Evolutionary conservation across 2,113 vertebrate genomes (phyloP).

Genomic region (Elachura formosa): DNA sequence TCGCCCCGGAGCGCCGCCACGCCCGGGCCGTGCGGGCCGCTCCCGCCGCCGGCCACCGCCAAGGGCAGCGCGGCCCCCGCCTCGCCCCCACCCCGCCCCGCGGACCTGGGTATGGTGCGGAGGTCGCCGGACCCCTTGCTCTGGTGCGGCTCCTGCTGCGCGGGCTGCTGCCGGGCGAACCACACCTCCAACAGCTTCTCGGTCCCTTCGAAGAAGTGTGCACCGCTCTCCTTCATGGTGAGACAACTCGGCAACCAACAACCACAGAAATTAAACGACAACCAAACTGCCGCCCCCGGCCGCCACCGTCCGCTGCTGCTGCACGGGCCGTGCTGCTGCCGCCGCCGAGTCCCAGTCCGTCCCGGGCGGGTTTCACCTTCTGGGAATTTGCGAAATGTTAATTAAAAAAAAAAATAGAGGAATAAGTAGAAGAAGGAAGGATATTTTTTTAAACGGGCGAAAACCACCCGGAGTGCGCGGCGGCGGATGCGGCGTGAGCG

Average conservation of each 20-base stretch:
- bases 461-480: constrained; percentile 58
- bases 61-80: not conserved
- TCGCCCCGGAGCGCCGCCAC: not conserved
- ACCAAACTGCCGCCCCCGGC: constrained; percentile 71
- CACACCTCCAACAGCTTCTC: constrained; percentile 98
- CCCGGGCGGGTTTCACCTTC: constrained; percentile 44
- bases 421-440: not conserved
- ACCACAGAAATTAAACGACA: constrained; percentile 82
- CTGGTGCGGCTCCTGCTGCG: constrained; percentile 84
- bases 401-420: not conserved
- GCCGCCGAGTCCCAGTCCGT: constrained; percentile 37
- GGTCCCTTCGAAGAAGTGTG: constrained; percentile 99
- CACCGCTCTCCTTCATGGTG: constrained; percentile 93
- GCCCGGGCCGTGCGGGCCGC: not conserved
- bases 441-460: constrained; percentile 22
- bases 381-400: constrained; percentile 54
- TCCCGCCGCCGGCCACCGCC: not conserved
- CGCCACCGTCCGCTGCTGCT: constrained; percentile 62
- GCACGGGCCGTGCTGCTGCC: constrained; percentile 41
- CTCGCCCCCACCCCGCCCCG: not conserved
- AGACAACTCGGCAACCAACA: constrained; percentile 88
- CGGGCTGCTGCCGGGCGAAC: constrained; percentile 90
- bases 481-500: constrained; percentile 38
- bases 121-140: constrained; percentile 94
- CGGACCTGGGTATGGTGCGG: constrained; percentile 94